Evolutionary conservation across 2,888 invertebrate species (phyloP), one percentile per base, ranked within the genome.

Genomic region (Anthrax anthrax): DNA sequence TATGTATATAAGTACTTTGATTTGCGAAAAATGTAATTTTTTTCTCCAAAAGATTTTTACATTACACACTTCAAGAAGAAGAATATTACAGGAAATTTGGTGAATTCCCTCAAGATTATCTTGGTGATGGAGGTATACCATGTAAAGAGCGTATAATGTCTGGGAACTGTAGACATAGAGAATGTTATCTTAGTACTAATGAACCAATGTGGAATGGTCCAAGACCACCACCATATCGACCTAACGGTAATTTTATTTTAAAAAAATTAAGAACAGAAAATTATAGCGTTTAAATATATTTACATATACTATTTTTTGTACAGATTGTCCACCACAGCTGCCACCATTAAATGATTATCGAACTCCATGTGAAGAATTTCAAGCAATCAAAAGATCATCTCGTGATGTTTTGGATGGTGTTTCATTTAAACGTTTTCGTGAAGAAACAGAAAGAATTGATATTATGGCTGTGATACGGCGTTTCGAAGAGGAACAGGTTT

Each of bases 41-140:
- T 38, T 32, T 18, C n/a, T 38, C 10, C 9, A 6, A 29, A 34
- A 79, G 79, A 58, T 86, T 85, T 61, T 72, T 85, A 39, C 87
- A 88, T 63, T 84, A 85, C 58, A 74, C 79, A 1, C 72, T 81
- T 17, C 82, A 82, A 55, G 85, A 86, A 60, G 85, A 84, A 56
- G 78, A 80, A 50, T 81, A 79, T 55, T 87, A 81, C 57, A 75
- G 80, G 54, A 72, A 73, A 43, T 81, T 79, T 13, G 85, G 85
- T 1, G 78, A 81, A 59, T 70, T 88, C 58, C 83, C 85, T 57
- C 45, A 49, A 57, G 51, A 53, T n/a, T 42, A 37, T 32, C 18
- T 36, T 13, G 60, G 50, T 60, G 60, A 47, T 54, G 60, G 18
- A 62, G 60, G 46, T 59, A 55, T 51, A 61, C 57, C 46, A 60